Evolutionary conservation across 2,113 vertebrate genomes (phyloP).

Genomic region (Callaeas wilsoni): DNA sequence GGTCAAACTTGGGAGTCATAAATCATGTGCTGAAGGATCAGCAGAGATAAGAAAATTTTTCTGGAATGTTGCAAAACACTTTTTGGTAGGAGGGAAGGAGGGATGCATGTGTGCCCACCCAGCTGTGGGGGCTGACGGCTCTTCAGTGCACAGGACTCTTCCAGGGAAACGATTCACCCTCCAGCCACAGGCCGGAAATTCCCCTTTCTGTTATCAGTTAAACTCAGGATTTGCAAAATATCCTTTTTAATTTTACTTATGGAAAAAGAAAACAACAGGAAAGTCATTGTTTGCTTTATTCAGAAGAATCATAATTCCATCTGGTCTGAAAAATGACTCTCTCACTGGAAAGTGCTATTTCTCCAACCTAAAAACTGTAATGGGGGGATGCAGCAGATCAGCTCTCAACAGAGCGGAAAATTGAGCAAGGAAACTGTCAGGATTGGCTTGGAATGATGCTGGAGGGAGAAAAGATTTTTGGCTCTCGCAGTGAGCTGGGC

Average conservation of each 20-base stretch:
- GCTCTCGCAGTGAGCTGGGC: neutral
- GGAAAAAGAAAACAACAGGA: neutral
- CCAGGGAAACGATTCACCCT: neutral
- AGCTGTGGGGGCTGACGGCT: neutral
- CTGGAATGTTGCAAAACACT: neutral
- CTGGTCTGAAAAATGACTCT: neutral
- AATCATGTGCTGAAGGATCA: neutral
- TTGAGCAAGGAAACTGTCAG: neutral
- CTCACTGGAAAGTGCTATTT: neutral
- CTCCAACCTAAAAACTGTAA: neutral
- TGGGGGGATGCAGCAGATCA: neutral
- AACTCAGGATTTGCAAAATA: neutral
- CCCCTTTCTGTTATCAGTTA: neutral
- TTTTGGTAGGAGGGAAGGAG: neutral
- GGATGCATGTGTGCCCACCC: neutral
- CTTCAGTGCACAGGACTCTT: neutral
- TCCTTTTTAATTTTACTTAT: neutral
- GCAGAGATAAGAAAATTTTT: neutral
- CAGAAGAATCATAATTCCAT: neutral
- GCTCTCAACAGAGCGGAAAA: neutral
- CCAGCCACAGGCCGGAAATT: neutral
- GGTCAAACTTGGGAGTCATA: neutral
- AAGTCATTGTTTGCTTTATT: constrained; percentile 18
- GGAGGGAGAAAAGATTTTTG: neutral
- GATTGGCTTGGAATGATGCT: neutral